Evolutionary conservation across 2,888 invertebrate species (phyloP), one percentile per base, ranked within the genome.

Genomic region (Anagyrus pseudococci): DNA sequence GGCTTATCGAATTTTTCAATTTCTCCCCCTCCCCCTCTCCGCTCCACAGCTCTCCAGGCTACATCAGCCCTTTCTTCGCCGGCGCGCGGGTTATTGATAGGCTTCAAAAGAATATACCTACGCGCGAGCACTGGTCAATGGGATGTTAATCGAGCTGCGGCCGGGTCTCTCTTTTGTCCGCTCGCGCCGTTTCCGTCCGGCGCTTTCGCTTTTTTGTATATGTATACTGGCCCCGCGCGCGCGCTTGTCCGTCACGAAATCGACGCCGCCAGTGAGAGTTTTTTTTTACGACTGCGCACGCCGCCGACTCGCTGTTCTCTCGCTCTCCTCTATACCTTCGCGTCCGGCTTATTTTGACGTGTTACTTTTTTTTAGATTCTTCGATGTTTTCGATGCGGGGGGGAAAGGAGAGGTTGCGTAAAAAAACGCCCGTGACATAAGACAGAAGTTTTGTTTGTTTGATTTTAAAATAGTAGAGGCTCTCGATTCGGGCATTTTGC

Each of bases 131-230:
- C 10, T 37, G 15, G 8, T 15, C 33, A 37, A 37, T 37, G 33
- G 33, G 13, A 37, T 53, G 10, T 53, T 15, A 15, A 37, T 37
- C 15, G 33, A 37, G 10, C 33, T 13, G 4, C 10, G 33, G 13
- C 33, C 33, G n/a, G n/a, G n/a, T n/a, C n/a, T n/a, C n/a, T n/a
- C n/a, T n/a, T 37, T 37, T 37, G 33, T 37, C 33, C 33, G 33
- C 33, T 8, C 33, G 33, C 20, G 25, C 20, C 47, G 33, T 15
- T 37, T 37, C 33, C 33, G 26, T 50, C 37, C 23, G 26, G 7
- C 37, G 55, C 67, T 66, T 66, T 64, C 63, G 22, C 58, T 63
- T 67, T 62, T 62, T 49, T 26, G n/a, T 37, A 46, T 48, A 52
- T 52, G n/a, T 37, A 46, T 48, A 52, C 48, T 8, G 25, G 62